Evolutionary conservation across 2,888 invertebrate species (phyloP), one percentile per base, ranked within the genome.

Genomic region (Camponotus fellah): DNA sequence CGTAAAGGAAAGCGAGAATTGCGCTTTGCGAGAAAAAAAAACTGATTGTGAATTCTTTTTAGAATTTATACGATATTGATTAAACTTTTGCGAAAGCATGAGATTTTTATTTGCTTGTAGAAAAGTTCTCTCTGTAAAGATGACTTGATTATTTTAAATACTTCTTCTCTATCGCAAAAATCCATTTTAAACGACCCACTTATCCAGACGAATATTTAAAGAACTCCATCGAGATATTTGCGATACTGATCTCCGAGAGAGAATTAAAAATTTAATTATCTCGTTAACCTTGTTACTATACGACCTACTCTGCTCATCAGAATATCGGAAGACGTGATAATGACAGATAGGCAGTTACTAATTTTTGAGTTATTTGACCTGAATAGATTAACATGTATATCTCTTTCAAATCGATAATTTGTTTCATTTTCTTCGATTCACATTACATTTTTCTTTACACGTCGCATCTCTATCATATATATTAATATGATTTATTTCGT

Each of bases 101-200:
- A 80, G 79, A 80, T 80, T 80, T 72, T 60, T 80, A 80, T 80
- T 72, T 26, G 21, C 34, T n/a, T n/a, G 43, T 12, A 17, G 6
- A 58, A 43, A 80, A 60, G 72, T 77, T 37, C 14, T 9, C 5
- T 6, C 40, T n/a, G 21, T 46, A 49, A 60, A 72, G 46, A 56
- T 71, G 79, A 72, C 60, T 46, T 46, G 60, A 46, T 43, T 58
- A 43, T 60, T 72, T 79, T 40, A 65, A 80, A 26, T 60, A 60
- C 26, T 72, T 60, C 43, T 43, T 58, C 69, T 66, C 43, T 77
- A 56, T 46, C 72, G 34, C 34, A 17, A 9, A 68, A 17, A 43
- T 79, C 21, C 21, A 12, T 72, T 60, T 72, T 60, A 72, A 80
- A 60, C 46, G 72, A 80, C 79, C 79, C 72, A 80, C 72, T 80